Evolutionary conservation across 2,888 invertebrate genomes (phyloP), one percentile per base, ranked within the genome.

Genomic region (Aethes cnicana): DNA sequence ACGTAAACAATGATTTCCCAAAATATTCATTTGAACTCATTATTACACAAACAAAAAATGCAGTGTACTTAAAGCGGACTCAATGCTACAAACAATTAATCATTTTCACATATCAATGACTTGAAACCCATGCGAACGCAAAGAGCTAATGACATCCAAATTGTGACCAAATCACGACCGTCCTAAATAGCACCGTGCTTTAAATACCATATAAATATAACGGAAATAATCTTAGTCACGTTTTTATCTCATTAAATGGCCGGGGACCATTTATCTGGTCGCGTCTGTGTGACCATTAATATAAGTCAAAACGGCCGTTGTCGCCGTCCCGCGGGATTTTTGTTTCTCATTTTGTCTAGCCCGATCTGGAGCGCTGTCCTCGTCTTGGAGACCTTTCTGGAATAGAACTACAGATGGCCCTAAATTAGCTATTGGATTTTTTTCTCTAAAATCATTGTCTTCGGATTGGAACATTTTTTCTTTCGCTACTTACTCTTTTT

Each of bases 171-270:
- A 42, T 47, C 53, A 47, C 47, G 53, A 30, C 23, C 42, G 42
- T 8, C 41, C 41, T 42, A 48, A 36, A 47, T 44, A 61, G 58
- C 55, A 53, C 59, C 56, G 57, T 54, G 63, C 61, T 65, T 69
- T 67, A 67, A 77, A 77, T 73, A 68, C 77, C 72, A 66, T 59
- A n/a, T n/a, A 59, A 62, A 60, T 62, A 64, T 72, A 74, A 72
- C 69, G 71, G 73, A 72, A 71, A 70, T 65, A 66, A 60, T 65
- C 62, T 62, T 61, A 63, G 77, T 77, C 81, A 82, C 80, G 79
- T 84, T 82, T 82, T 82, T 83, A 81, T 84, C 78, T 84, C 81
- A 83, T 84, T 84, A 84, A 52, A 81, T 80, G 79, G 72, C 64
- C 64, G 65, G 62, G 61, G 62, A 72, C 77, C 80, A 83, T 84